Evolutionary conservation across 2,888 invertebrate species (phyloP), one percentile per base, ranked within the genome.

Genomic region (Caenorhabditis uteleia): DNA sequence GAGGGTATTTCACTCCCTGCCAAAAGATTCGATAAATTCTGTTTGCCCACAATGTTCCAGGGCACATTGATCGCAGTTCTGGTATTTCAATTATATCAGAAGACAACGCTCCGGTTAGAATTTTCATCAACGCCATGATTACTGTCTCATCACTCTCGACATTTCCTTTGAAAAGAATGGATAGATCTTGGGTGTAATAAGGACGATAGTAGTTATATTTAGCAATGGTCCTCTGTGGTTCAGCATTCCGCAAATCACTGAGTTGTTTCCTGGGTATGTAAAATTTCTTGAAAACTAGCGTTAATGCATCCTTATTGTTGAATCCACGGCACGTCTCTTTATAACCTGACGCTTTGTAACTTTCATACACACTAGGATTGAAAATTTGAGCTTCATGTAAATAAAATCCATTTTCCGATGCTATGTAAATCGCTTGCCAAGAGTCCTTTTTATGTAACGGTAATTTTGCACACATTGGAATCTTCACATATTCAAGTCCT

Each of bases 21-120:
- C 79, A 80, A 38, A 49, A 38, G 8, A 80, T 45, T n/a, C 78
- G 61, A 50, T 79, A 80, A 45, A 80, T 78, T 25, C 77, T 29
- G 58, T 79, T 80, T n/a, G 70, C 71, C 8, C 68, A 51, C 2
- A 29, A 23, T 3, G 68, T 58, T n/a, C 70, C 51, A 2, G 77
- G 78, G 40, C 76, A 78, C 6, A 68, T 57, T 6, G 65, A 64
- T 16, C 78, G 61, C 16, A 79, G 47, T 3, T 43, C 44, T 5
- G 26, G 21, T 7, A 77, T 54, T 64, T 80, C 79, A 8, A 53
- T 46, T 14, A 68, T 27, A 7, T 51, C 18, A 4, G 53, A 59
- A 18, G 77, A 42, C 18, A 70, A 51, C 8, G 40, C 40, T n/a
- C 72, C 72, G 20, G 57, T 44, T 2, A 76, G 20, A 0, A 45